Percentiles rank a stretch among this genome's conserved stretches.
phyloP scores from a whole-genome alignment of 2,113 vertebrate genomes.

The Pomatorhinus ruficollis region DNA sequence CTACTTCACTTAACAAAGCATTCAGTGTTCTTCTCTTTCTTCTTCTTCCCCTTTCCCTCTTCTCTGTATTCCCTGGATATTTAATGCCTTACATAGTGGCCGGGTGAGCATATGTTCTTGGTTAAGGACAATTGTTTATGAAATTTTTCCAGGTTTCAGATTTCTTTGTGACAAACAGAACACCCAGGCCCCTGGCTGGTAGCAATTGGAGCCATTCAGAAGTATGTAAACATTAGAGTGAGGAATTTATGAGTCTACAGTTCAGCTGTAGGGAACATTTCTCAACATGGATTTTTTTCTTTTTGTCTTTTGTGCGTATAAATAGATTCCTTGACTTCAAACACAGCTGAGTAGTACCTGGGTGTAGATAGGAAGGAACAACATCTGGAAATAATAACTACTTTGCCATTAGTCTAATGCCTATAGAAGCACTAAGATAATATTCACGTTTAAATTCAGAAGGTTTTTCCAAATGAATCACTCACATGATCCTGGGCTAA shows the following conservation, averaged over 20 bases:
- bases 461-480: background rate
- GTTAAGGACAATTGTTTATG: constrained; percentile 71
- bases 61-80: background rate
- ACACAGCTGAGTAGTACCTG: constrained; percentile 12
- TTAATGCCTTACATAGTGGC: constrained; percentile 43
- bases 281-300: background rate
- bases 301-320: background rate
- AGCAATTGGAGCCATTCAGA: constrained; percentile 57
- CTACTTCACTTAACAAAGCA: constrained; percentile 5
- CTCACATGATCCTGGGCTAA: background rate
- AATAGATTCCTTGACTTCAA: constrained; percentile 29
- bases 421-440: background rate
- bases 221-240: constrained; percentile 57
- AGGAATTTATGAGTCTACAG: constrained; percentile 61
- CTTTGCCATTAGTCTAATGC: background rate
- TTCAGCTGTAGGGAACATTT: constrained; percentile 14
- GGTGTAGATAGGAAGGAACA: background rate
- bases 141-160: constrained; percentile 69
- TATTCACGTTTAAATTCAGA: background rate
- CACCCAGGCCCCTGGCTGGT: constrained; percentile 39
- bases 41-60: background rate
- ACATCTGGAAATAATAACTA: constrained; percentile 31
- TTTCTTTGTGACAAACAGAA: constrained; percentile 60
- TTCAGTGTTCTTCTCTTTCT: constrained; percentile 2
- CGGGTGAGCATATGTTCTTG: constrained; percentile 63